A percentile compares a stretch with the other conserved stretches of the same genome.
Evolutionary conservation across 1,140 invertebrate genomes (phyloP).

Genomic region (Drosophila pandora): DNA sequence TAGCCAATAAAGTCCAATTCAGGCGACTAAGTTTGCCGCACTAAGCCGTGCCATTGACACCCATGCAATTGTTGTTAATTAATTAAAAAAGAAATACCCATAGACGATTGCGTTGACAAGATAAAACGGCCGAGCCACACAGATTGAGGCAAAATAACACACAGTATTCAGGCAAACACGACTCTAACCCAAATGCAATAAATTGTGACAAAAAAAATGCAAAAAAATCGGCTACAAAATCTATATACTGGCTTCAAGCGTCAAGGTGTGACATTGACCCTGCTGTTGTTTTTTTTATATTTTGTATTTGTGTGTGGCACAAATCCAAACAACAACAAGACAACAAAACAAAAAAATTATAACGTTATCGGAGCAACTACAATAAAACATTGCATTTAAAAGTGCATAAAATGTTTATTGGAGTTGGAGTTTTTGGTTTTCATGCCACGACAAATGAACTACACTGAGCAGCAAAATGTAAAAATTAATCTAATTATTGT

Average conservation of each 20-base stretch:
- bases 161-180: slow-evolving; percentile 25
- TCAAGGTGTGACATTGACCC: slow-evolving; percentile 80
- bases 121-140: slow-evolving; percentile 64
- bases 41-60: slow-evolving; percentile 66
- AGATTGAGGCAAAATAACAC: slow-evolving; percentile 45
- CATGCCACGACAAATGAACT: slow-evolving; percentile 43
- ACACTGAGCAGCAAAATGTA: slow-evolving; percentile 42
- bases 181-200: slow-evolving; percentile 58
- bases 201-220: slow-evolving; percentile 68
- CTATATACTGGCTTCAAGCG: slow-evolving; percentile 58
- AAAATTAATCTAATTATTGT: too few species aligned
- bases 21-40: slow-evolving; percentile 36
- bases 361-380: slow-evolving; percentile 52
- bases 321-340: slow-evolving; percentile 34
- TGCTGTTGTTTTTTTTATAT: slow-evolving; percentile 34
- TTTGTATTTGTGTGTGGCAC: slow-evolving; percentile 51
- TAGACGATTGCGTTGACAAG: slow-evolving; percentile 78
- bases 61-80: slow-evolving; percentile 77
- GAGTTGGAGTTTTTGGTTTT: slow-evolving; percentile 53
- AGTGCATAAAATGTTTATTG: slow-evolving; percentile 73
- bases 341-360: slow-evolving; percentile 33
- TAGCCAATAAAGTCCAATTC: slow-evolving; percentile 30
- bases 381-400: slow-evolving; percentile 74
- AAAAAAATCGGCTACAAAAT: slow-evolving; percentile 46
- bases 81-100: slow-evolving; percentile 70